phyloP scores from a whole-genome alignment of 2,888 invertebrate species.

The Chalcosyrphus nemorum region DNA sequence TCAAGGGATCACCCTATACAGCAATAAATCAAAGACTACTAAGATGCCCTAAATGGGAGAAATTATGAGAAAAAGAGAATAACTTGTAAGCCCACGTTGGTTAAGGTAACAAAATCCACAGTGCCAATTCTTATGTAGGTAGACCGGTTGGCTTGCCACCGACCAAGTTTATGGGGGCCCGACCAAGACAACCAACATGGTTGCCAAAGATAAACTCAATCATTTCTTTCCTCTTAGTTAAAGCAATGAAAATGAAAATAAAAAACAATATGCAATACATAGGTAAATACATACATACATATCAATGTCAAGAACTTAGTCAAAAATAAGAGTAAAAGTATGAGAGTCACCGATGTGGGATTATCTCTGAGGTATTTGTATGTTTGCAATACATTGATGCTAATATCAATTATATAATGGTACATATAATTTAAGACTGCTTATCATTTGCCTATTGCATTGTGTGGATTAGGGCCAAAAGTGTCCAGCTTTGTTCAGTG shows the following conservation, averaged over 20 bases:
- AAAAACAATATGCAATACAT: not conserved
- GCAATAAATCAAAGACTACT: slow-evolving; percentile 20
- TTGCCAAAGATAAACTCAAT: slow-evolving; percentile 14
- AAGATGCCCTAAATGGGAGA: slow-evolving; percentile 1
- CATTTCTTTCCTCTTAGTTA: not conserved
- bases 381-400: not conserved
- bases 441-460: no score
- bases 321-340: slow-evolving; percentile 28
- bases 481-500: no score
- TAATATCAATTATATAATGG: no score
- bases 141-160: slow-evolving; percentile 28
- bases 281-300: not conserved
- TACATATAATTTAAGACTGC: no score
- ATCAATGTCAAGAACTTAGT: slow-evolving; percentile 42
- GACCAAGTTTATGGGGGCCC: slow-evolving; percentile 1
- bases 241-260: slow-evolving; percentile 11
- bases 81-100: not conserved
- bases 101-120: not conserved
- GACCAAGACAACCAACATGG: not conserved
- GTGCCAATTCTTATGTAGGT: slow-evolving; percentile 20
- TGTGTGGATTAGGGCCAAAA: no score
- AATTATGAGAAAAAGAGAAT: not conserved
- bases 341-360: not conserved
- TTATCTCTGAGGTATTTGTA: not conserved
- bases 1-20: slow-evolving; percentile 20